Evolutionary conservation across 2,113 vertebrate genomes (phyloP).

Genomic region (Desmodus rotundus): DNA sequence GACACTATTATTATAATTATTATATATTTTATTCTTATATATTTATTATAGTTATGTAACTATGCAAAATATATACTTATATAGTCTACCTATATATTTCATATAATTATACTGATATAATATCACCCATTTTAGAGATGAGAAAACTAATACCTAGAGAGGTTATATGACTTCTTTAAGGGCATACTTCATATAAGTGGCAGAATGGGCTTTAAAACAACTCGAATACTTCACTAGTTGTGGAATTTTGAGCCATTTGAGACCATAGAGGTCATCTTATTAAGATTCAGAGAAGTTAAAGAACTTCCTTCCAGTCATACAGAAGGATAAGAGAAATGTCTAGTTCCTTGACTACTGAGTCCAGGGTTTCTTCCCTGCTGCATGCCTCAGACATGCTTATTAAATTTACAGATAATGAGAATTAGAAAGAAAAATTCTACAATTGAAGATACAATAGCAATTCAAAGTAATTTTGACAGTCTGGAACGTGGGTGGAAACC

Average conservation of each 20-base stretch:
- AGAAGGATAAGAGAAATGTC: background rate
- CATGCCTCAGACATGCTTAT: background rate
- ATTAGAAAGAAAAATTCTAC: slow-evolving; percentile 26
- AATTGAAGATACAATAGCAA: background rate
- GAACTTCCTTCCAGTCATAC: background rate
- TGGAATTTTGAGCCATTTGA: background rate
- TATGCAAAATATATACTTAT: background rate
- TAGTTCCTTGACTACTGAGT: background rate
- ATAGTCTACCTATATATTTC: background rate
- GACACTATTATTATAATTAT: background rate
- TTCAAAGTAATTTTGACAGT: background rate
- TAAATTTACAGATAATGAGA: background rate
- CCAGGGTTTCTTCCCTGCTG: background rate
- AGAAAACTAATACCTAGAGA: background rate
- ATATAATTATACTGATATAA: background rate
- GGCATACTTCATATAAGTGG: background rate
- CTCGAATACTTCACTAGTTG: background rate
- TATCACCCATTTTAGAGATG: background rate
- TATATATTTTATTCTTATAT: background rate
- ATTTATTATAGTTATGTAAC: background rate
- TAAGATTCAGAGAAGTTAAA: background rate
- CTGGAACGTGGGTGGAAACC: background rate
- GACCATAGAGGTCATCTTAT: background rate
- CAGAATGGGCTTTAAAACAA: background rate
- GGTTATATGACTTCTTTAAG: background rate